A percentile compares a stretch with the other conserved stretches of the same genome.
phyloP scores from a whole-genome alignment of 2,888 invertebrate genomes.

The Lasioglossum malachurum region DNA sequence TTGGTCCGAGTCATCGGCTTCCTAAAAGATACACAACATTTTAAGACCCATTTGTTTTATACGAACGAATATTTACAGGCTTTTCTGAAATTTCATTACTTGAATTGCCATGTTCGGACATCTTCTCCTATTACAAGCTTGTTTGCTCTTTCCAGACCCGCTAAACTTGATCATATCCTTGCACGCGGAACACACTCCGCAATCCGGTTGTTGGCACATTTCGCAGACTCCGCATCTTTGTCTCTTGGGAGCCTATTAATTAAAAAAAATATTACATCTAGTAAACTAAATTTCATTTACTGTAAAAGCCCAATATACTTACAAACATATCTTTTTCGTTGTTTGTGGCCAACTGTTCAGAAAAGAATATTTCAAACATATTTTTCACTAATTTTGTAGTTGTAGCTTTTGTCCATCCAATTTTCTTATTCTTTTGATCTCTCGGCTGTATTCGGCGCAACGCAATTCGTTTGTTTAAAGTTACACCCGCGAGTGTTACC shows the following conservation, averaged over 20 bases:
- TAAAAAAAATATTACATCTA: neutral
- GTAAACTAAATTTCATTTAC: neutral
- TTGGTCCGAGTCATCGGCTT: conserved; percentile 89
- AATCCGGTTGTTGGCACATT: conserved; percentile 91
- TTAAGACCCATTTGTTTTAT: neutral
- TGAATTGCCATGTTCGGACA: conserved; percentile 92
- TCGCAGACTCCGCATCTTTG: conserved; percentile 92
- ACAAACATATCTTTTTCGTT: conserved; percentile 85
- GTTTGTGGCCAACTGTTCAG: conserved; percentile 88
- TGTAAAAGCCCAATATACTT: conserved; percentile 9
- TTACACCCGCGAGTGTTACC: conserved; percentile 91
- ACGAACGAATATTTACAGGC: neutral
- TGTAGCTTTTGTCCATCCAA: conserved; percentile 90
- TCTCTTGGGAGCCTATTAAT: conserved; percentile 85
- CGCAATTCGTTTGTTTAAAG: conserved; percentile 86
- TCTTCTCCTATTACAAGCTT: conserved; percentile 88
- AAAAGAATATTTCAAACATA: conserved; percentile 92
- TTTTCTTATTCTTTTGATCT: conserved; percentile 86
- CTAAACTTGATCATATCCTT: conserved; percentile 93
- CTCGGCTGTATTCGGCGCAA: conserved; percentile 86
- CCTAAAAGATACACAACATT: conserved; percentile 72
- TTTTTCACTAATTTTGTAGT: conserved; percentile 91
- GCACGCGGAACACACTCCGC: conserved; percentile 91
- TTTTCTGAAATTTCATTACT: conserved; percentile 37
- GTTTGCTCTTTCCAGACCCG: conserved; percentile 88